Conservation (phyloP, 2,797 vertebrate genomes). For the Podarcis lilfordi region DNA sequence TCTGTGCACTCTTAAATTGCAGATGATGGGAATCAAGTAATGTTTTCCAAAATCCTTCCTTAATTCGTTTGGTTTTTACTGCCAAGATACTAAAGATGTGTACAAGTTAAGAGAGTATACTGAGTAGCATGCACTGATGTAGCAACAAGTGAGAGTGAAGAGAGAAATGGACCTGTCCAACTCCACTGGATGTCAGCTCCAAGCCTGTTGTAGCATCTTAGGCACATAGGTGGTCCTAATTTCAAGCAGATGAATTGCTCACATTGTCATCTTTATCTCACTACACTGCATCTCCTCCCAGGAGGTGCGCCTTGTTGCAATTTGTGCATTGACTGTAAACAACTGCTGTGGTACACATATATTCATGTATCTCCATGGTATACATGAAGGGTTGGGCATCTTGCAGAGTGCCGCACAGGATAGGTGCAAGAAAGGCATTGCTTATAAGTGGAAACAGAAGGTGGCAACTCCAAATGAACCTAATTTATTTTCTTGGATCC, state of each 20-base stretch:
- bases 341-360: background rate
- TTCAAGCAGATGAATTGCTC: background rate
- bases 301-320: background rate
- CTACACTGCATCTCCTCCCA: background rate
- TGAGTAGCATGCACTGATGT: background rate
- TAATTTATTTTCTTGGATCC: no score
- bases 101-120: background rate
- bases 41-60: background rate
- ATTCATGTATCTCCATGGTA: background rate
- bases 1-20: constrained; percentile 4
- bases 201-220: background rate
- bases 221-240: background rate
- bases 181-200: background rate
- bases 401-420: no score
- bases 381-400: no score
- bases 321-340: background rate
- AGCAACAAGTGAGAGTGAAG: background rate
- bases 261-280: background rate
- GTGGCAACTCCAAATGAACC: no score
- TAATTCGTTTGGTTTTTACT: background rate
- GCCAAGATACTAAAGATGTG: background rate
- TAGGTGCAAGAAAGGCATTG: no score
- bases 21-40: constrained; percentile 34
- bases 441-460: no score
- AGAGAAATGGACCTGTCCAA: background rate